phyloP scores from a whole-genome alignment of 2,113 vertebrate genomes.

The Poicephalus gulielmi region DNA sequence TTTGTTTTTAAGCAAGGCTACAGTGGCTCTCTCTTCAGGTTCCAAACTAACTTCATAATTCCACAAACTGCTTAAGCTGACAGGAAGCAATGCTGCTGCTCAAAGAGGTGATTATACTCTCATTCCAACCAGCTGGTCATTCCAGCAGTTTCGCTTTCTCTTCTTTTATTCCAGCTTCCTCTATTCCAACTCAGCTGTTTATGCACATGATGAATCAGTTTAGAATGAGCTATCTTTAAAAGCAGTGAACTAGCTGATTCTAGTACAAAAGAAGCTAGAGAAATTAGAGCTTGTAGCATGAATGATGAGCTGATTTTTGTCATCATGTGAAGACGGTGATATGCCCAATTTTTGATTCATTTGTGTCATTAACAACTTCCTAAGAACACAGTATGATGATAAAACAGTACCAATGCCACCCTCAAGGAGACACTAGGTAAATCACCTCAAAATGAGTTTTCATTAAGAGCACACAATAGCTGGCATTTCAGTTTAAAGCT shows the following conservation, averaged over 20 bases:
- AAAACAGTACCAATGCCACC: neutral
- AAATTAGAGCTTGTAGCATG: neutral
- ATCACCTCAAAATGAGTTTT: neutral
- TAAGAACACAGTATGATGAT: neutral
- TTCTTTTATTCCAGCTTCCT: neutral
- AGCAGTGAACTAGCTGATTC: neutral
- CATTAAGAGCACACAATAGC: neutral
- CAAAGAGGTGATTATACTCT: neutral
- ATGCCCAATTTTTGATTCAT: neutral
- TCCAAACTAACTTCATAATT: neutral
- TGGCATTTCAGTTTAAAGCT: neutral
- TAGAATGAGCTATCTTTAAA: neutral
- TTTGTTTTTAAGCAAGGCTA: neutral
- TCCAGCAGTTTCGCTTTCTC: neutral
- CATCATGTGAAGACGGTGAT: neutral
- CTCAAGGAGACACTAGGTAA: neutral
- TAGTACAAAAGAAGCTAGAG: neutral
- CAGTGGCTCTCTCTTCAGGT: neutral
- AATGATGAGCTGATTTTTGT: neutral
- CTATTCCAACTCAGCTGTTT: neutral
- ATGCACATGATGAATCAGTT: neutral
- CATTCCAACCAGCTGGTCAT: neutral
- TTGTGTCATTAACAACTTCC: neutral
- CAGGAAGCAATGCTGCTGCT: neutral
- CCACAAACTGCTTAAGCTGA: neutral